phyloP scores from a whole-genome alignment of 1,140 invertebrate species.

The Rhopalosiphum padi region DNA sequence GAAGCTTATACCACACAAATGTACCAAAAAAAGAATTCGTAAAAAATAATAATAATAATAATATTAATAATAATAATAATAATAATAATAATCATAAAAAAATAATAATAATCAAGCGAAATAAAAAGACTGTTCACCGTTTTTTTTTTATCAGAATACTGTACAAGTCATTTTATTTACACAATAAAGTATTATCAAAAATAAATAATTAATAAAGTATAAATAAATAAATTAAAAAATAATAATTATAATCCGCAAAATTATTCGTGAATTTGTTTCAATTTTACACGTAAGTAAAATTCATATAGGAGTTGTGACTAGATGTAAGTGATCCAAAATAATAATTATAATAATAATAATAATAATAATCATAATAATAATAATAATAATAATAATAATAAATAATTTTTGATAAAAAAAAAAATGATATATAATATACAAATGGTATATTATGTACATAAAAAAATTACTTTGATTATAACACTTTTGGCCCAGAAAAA shows the following conservation, averaged over 20 bases:
- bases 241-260: conserved; percentile 54
- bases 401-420: conserved; percentile 54
- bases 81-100: conserved; percentile 30
- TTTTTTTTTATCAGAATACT: conserved; percentile 58
- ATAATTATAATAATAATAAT: conserved; percentile 53
- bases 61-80: conserved; percentile 25
- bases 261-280: conserved; percentile 48
- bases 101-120: conserved; percentile 48
- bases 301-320: conserved; percentile 52
- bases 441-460: conserved; percentile 51
- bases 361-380: conserved; percentile 53
- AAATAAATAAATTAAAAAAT: conserved; percentile 56
- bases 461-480: conserved; percentile 55
- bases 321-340: conserved; percentile 55
- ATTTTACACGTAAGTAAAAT: conserved; percentile 51
- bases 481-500: conserved; percentile 47
- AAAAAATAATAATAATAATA: conserved; percentile 43
- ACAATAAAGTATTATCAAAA: conserved; percentile 57
- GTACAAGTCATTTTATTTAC: conserved; percentile 58
- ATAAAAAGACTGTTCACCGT: conserved; percentile 57
- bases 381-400: conserved; percentile 50
- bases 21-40: conserved; percentile 45
- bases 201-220: conserved; percentile 56
- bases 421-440: conserved; percentile 53
- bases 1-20: conserved; percentile 55